Evolutionary conservation across 2,888 invertebrate species (phyloP).

Genomic region (Leptothorax acervorum): DNA sequence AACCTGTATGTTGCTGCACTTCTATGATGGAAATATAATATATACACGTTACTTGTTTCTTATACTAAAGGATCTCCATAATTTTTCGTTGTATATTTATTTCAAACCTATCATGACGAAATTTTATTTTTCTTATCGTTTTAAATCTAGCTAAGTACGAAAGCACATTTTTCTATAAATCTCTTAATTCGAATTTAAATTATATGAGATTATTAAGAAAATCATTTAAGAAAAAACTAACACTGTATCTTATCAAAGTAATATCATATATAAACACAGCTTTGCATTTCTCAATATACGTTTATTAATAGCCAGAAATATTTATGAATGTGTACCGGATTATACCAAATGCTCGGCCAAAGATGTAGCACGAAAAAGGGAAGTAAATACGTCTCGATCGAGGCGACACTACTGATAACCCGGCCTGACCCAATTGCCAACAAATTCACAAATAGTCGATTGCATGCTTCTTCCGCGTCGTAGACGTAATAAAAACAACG

Average conservation of each 20-base stretch:
- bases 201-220: neutral
- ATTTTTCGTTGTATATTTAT: constrained; percentile 5
- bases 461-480: constrained; percentile 7
- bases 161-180: neutral
- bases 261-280: neutral
- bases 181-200: constrained; percentile 1
- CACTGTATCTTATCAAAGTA: neutral
- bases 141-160: constrained; percentile 10
- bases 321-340: neutral
- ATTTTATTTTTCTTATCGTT: neutral
- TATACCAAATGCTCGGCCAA: neutral
- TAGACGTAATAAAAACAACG: constrained; percentile 7
- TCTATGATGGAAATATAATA: constrained; percentile 68
- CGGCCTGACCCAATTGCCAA: constrained; percentile 2
- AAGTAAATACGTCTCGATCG: constrained; percentile 12
- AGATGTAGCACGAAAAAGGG: constrained; percentile 30
- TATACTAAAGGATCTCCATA: constrained; percentile 52
- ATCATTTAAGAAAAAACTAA: neutral
- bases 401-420: constrained; percentile 34
- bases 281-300: neutral
- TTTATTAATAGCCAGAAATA: constrained; percentile 12
- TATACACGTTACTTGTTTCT: constrained; percentile 70
- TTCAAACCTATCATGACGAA: constrained; percentile 5
- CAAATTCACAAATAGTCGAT: constrained; percentile 35
- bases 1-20: constrained; percentile 74